phyloP scores from a whole-genome alignment of 2,113 vertebrate genomes.

The Cephalophus harveyi region DNA sequence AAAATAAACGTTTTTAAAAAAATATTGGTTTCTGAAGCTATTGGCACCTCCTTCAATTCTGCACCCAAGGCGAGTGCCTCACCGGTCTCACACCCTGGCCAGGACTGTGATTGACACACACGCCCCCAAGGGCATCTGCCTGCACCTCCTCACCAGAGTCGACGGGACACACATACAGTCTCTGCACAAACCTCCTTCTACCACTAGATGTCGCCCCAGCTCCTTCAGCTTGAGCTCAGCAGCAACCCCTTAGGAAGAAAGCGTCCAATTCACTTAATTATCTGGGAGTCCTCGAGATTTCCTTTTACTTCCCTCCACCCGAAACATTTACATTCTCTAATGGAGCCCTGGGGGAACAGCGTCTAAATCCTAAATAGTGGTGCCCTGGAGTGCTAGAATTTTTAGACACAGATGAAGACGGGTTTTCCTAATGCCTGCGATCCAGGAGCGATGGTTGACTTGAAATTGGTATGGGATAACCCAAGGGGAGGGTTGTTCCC shows the following conservation, averaged over 20 bases:
- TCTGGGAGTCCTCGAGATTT: background rate
- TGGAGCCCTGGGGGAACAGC: background rate
- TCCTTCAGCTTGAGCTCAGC: background rate
- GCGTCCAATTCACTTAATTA: background rate
- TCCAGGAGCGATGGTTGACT: background rate
- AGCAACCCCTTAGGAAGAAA: background rate
- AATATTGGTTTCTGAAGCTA: background rate
- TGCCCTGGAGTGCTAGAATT: background rate
- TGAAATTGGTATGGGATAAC: background rate
- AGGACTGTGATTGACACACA: background rate
- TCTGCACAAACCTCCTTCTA: background rate
- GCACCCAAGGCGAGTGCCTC: background rate
- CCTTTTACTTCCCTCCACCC: background rate
- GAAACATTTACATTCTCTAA: background rate
- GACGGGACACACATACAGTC: too few species aligned
- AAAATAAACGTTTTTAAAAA: rapidly evolving
- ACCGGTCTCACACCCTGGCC: background rate
- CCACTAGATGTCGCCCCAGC: slow-evolving; percentile 54
- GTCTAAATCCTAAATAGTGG: background rate
- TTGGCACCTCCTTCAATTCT: background rate
- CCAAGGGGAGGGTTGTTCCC: background rate
- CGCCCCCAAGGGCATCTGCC: rapidly evolving
- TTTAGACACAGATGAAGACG: background rate
- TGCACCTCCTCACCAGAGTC: background rate
- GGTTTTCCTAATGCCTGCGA: background rate